These are phyloP conservation scores for Hypomecis atomaria DNA, from an alignment of 2,888 invertebrate genomes.

Conservation along the genomic window DNA sequence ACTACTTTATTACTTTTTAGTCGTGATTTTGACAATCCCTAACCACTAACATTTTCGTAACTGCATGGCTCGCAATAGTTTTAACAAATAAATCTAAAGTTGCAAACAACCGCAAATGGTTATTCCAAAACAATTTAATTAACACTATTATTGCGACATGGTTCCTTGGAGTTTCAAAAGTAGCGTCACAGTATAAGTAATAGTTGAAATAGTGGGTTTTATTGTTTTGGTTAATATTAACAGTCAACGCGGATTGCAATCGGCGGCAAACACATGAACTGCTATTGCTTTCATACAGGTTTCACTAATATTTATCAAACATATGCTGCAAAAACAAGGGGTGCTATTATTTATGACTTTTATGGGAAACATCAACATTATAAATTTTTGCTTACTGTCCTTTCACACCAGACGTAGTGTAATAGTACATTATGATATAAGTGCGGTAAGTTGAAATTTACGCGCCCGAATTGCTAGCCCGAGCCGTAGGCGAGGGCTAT, in stretches of 20 bases:
- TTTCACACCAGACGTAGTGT: no score
- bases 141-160: conserved; percentile 62
- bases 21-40: conserved; percentile 6
- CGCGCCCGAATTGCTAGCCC: no score
- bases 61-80: conserved; percentile 22
- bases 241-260: background rate
- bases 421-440: no score
- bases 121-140: conserved; percentile 51
- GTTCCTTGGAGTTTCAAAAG: conserved; percentile 58
- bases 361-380: no score
- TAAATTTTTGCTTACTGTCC: no score
- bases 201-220: background rate
- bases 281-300: no score
- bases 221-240: background rate
- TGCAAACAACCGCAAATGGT: conserved; percentile 39
- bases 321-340: no score
- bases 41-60: conserved; percentile 32
- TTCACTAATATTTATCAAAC: no score
- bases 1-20: background rate
- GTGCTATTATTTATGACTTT: no score
- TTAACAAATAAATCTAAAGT: conserved; percentile 25
- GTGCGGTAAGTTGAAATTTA: no score
- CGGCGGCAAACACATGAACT: no score
- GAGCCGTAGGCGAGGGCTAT: no score
- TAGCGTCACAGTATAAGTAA: conserved; percentile 38